Evolutionary conservation across 2,888 invertebrate genomes (phyloP).

Genomic region (Drosophila suboccidentalis): DNA sequence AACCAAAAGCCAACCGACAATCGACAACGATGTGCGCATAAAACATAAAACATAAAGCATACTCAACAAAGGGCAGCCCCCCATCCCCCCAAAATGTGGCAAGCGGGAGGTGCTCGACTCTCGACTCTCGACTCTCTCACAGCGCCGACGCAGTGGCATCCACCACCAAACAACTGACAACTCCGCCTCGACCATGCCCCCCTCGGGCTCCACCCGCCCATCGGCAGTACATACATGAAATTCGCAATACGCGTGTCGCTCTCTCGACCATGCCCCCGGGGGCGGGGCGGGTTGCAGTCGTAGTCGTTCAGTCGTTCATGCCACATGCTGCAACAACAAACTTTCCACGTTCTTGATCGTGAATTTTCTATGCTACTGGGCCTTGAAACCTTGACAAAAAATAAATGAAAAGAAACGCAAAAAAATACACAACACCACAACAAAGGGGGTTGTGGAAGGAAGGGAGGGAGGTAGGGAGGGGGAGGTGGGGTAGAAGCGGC

Average conservation of each 20-base stretch:
- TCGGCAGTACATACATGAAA: conserved; percentile 3
- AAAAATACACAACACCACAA: conserved; percentile 32
- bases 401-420: neutral
- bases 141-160: conserved; percentile 71
- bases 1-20: conserved; percentile 17
- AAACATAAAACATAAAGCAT: conserved; percentile 57
- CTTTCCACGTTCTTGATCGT: conserved; percentile 85
- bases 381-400: conserved; percentile 79
- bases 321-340: conserved; percentile 58
- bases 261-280: conserved; percentile 51
- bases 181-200: conserved; percentile 59
- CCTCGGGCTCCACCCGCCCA: conserved; percentile 18
- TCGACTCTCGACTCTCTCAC: conserved; percentile 47
- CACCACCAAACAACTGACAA: conserved; percentile 60
- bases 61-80: conserved; percentile 43
- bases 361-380: conserved; percentile 85
- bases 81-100: neutral
- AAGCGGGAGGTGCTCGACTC: conserved; percentile 35
- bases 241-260: conserved; percentile 74
- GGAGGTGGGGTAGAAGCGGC: neutral
- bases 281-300: neutral
- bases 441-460: conserved; percentile 2
- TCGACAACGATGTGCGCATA: conserved; percentile 38
- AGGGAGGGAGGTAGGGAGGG: neutral
- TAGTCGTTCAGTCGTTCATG: conserved; percentile 17